Evolutionary conservation across 2,797 vertebrate species (phyloP), one percentile per base, ranked within the genome.

Genomic region (Pelobates cultripes): DNA sequence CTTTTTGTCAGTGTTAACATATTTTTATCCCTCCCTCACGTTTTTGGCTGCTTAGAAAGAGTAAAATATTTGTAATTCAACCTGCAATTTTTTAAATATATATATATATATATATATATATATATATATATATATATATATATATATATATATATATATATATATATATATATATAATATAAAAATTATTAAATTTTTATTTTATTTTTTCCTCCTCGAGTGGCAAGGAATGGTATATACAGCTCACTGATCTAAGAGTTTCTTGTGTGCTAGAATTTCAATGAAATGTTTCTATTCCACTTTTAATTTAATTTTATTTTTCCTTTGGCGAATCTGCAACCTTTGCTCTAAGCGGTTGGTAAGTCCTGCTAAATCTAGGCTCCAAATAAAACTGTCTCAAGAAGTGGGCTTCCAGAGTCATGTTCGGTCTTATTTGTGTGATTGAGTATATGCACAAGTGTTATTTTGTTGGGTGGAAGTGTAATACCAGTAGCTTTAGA

Each of bases 1-100:
- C 60, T 17, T 28, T 28, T 44, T 51, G 71, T 74, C 73, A 69
- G 79, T 81, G 79, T 81, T 81, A 69, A 14, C 3, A 4, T 73
- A 1, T 53, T 61, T 61, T 60, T 57, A 12, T 42, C 5, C 4
- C 7, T 6, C n/a, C 43, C 14, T 47, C 43, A 45, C 69, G 51
- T 40, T 53, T 17, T 63, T 10, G 43, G 77, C 77, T 79, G 77
- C 77, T 79, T 61, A n/a, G 47, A 28, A 80, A 44, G 60, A 67
- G 28, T 57, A 70, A 43, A 70, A 73, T 14, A 44, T 44, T 66
- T 67, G 70, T 73, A 63, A 17, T 66, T 42, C 45, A 64, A 66
- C 43, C n/a, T 53, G 57, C 60, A 53, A 13, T 66, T 17, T 10
- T 28, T 28, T 28, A 51, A 40, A 15, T 13, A n/a, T 60, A 14